Evolutionary conservation across 2,888 invertebrate species (phyloP).

Genomic region (Andrena chrysosceles): DNA sequence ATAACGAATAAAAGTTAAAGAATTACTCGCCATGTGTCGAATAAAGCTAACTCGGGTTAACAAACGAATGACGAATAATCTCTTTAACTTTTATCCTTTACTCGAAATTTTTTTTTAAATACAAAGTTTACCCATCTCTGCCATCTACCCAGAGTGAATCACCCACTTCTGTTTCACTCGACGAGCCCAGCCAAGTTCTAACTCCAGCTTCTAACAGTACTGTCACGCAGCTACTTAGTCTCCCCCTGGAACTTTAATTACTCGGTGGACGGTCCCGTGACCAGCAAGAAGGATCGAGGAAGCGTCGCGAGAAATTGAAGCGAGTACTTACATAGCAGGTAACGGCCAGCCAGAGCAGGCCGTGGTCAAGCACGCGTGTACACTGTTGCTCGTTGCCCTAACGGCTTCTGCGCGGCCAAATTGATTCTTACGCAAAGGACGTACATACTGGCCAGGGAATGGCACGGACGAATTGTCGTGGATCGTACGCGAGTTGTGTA

Average conservation of each 20-base stretch:
- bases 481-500: slow-evolving; percentile 49
- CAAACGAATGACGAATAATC: too few relatives aligned
- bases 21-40: too few relatives aligned
- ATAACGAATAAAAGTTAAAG: too few relatives aligned
- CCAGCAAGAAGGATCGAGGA: not conserved
- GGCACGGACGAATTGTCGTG: slow-evolving; percentile 56
- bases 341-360: slow-evolving; percentile 11
- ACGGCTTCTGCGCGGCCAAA: slow-evolving; percentile 57
- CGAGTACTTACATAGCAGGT: not conserved
- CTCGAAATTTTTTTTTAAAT: too few relatives aligned
- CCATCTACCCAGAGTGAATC: too few relatives aligned
- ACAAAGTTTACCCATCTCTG: too few relatives aligned
- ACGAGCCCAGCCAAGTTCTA: not conserved
- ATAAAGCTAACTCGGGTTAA: too few relatives aligned
- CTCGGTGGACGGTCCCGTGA: slow-evolving; percentile 7
- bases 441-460: slow-evolving; percentile 27
- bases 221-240: not conserved
- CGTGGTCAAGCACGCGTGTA: slow-evolving; percentile 23
- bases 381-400: slow-evolving; percentile 35
- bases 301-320: slow-evolving; percentile 8
- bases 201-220: not conserved
- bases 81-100: too few relatives aligned
- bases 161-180: too few relatives aligned
- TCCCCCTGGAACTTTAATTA: slow-evolving; percentile 12
- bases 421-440: slow-evolving; percentile 69